Conservation (phyloP, 2,888 invertebrate genomes). For the Rotaria sp. region DNA sequence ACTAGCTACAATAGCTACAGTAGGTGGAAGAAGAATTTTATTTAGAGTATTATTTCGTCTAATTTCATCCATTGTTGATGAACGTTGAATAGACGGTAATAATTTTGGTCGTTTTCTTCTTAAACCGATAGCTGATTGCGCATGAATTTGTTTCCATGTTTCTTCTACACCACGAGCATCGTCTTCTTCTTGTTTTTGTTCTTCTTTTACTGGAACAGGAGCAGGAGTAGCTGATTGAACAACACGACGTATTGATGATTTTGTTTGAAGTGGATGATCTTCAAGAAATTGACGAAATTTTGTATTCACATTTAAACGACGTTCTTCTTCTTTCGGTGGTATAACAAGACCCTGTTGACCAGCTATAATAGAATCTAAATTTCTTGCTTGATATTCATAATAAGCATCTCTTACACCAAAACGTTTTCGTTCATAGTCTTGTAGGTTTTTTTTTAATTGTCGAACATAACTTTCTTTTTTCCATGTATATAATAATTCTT, state of each 20-base stretch:
- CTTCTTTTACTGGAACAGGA: not conserved
- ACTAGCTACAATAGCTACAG: not conserved
- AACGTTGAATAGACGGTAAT: not conserved
- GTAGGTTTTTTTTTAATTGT: constrained; percentile 2
- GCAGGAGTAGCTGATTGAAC: not conserved
- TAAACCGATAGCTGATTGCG: not conserved
- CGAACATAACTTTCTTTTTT: constrained; percentile 21
- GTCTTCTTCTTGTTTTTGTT: not conserved
- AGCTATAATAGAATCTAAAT: not conserved
- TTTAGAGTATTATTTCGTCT: not conserved
- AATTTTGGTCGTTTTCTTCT: not conserved
- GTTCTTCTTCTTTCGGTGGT: not conserved
- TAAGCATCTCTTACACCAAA: not conserved
- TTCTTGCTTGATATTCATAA: constrained; percentile 11
- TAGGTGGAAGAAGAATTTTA: not conserved
- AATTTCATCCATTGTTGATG: not conserved
- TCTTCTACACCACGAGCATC: not conserved
- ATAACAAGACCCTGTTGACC: not conserved
- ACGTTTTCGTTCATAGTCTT: not conserved
- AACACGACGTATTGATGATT: not conserved
- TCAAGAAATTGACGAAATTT: not conserved
- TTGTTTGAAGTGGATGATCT: not conserved
- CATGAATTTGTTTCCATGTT: not conserved
- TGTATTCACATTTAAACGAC: not conserved
- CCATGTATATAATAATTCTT: constrained; percentile 17